Base-by-base conservation (phyloP, 2,888 invertebrate species). In the Trichopria drosophilae region DNA sequence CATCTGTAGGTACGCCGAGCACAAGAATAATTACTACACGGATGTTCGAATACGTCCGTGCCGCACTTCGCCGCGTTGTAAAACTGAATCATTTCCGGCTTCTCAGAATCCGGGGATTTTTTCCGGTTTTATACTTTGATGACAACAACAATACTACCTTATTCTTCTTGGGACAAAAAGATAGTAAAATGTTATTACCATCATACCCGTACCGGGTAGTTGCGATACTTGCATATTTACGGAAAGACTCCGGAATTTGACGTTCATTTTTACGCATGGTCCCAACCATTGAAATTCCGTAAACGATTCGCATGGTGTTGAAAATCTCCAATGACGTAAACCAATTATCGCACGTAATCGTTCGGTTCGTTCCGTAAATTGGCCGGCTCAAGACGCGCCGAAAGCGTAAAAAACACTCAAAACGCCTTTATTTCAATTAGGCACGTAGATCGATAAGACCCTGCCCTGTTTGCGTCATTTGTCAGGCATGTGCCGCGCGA, bases 231-330 rank as follows among this genome's bases (percentile, higher is more conserved):
- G 34, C 40, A 35, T 18, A 26, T 15, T 1, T n/a, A 24, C 28
- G 32, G n/a, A 24, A 48, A 9, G 20, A 13, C 6, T 36, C 6
- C 4, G 35, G 42, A 12, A 49, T 28, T 41, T 48, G 20, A 2
- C 35, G 41, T n/a, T 49, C 42, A 22, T 49, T 49, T 49, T 41
- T 49, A 5, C 29, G 13, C 18, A 42, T 16, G 3, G 41, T 35
- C n/a, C 48, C 48, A 13, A 41, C 35, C 31, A 49, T 22, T n/a
- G n/a, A n/a, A n/a, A n/a, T n/a, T n/a, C n/a, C n/a, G n/a, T n/a
- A n/a, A n/a, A n/a, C n/a, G n/a, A n/a, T n/a, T n/a, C n/a, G n/a
- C n/a, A n/a, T n/a, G n/a, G n/a, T n/a, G n/a, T n/a, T n/a, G n/a
- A n/a, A n/a, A n/a, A n/a, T n/a, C n/a, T n/a, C n/a, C n/a, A n/a